Conservation (phyloP, 2,113 vertebrate genomes). For the Todiramphus saurophagus region DNA sequence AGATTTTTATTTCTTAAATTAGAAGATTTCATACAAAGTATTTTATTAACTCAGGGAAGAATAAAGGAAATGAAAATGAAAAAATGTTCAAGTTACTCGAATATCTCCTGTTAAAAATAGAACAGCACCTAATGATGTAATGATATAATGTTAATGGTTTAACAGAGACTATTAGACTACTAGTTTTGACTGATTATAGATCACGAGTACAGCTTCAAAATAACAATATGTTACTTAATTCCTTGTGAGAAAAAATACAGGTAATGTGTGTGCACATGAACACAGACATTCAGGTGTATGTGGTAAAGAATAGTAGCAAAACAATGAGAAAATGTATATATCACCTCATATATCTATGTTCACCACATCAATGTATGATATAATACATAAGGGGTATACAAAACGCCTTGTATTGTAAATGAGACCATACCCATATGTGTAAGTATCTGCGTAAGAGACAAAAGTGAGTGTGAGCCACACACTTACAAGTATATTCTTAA, state of each 20-base stretch:
- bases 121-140: not conserved
- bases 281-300: not conserved
- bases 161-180: not conserved
- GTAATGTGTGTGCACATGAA: not conserved
- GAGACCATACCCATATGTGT: not conserved
- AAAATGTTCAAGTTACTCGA: not conserved
- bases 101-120: not conserved
- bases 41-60: not conserved
- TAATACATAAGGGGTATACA: no score
- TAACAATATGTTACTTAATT: not conserved
- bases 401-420: not conserved
- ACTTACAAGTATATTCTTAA: not conserved
- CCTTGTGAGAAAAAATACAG: not conserved
- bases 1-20: not conserved
- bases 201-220: not conserved
- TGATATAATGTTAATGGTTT: not conserved
- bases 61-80: not conserved
- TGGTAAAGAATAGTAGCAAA: not conserved
- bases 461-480: not conserved
- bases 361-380: not conserved
- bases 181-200: not conserved
- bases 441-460: not conserved
- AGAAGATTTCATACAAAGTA: not conserved
- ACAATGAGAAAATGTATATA: not conserved
- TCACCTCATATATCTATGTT: not conserved